A percentile compares a stretch with the other conserved stretches of the same genome.
These are phyloP conservation scores for Chanos chanos DNA, from an alignment of 2,797 vertebrate species.

Conservation along the genomic window DNA sequence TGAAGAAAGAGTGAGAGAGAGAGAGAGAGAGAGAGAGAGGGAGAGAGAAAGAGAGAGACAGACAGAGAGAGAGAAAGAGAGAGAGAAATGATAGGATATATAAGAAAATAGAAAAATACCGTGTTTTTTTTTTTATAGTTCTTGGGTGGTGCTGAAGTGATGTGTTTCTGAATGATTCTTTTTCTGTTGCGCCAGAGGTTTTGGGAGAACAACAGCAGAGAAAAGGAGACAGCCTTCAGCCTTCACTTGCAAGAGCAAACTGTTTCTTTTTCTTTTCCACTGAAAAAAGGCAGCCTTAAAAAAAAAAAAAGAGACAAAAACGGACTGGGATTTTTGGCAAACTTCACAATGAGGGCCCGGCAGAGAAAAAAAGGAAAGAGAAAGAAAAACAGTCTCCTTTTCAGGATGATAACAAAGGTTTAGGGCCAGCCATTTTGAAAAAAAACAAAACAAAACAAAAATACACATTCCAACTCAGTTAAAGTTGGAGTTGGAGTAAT, in stretches of 20 bases:
- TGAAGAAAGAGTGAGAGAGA: constrained; percentile 28
- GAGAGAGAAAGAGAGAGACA: constrained; percentile 29
- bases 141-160: constrained; percentile 45
- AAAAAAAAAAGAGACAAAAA: constrained; percentile 30
- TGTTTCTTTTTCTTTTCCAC: constrained; percentile 16
- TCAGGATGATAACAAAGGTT: too few species aligned
- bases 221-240: constrained; percentile 11
- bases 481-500: constrained; percentile 9
- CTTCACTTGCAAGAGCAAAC: constrained; percentile 31
- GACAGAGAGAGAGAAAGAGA: constrained; percentile 43
- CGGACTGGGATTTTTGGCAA: constrained; percentile 54
- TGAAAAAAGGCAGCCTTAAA: constrained; percentile 37
- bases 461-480: too few species aligned
- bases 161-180: constrained; percentile 69
- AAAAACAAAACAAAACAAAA: too few species aligned
- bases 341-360: constrained; percentile 52
- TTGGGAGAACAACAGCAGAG: constrained; percentile 27
- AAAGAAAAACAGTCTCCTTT: constrained; percentile 1
- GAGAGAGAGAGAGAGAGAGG: constrained; percentile 29
- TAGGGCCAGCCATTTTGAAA: too few species aligned
- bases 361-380: constrained; percentile 54
- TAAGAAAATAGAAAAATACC: constrained; percentile 38
- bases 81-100: too few species aligned
- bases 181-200: constrained; percentile 37
- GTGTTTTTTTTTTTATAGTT: constrained; percentile 56